phyloP scores from a whole-genome alignment of 2,113 vertebrate species.

The Prochilodus magdalenae region DNA sequence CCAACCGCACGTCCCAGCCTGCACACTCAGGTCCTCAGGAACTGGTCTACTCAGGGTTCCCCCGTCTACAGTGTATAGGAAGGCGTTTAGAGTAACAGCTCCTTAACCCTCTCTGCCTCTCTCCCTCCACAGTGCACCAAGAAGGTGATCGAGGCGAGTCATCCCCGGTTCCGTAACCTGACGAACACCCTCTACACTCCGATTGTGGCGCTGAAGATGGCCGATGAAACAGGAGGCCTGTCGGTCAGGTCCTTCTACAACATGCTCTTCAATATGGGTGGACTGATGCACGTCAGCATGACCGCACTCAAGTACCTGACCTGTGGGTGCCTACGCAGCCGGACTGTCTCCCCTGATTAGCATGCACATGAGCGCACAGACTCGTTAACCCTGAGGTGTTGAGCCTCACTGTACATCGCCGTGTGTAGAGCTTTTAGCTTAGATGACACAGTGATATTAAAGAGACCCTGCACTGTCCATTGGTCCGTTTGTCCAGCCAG shows the following conservation, averaged over 20 bases:
- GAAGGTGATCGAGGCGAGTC: constrained; percentile 82
- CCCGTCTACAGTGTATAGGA: no score
- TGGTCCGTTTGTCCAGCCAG: no score
- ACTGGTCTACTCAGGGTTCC: no score
- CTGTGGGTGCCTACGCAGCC: constrained; percentile 79
- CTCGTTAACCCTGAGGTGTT: not conserved
- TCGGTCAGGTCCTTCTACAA: constrained; percentile 86
- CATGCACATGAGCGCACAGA: not conserved
- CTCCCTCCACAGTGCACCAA: constrained; percentile 75
- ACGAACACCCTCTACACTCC: constrained; percentile 83
- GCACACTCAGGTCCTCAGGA: no score
- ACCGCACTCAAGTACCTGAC: constrained; percentile 81
- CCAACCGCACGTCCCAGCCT: no score
- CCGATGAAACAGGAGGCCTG: constrained; percentile 83
- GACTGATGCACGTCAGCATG: constrained; percentile 81
- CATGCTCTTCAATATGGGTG: constrained; percentile 85
- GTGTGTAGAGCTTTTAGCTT: no score
- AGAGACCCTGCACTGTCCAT: not conserved
- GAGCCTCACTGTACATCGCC: no score
- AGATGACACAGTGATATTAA: no score
- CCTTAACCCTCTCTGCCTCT: not conserved
- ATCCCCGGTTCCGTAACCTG: constrained; percentile 83
- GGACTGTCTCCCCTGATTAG: constrained; percentile 66
- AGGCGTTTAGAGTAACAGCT: no score
- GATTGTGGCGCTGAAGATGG: constrained; percentile 85